Base-by-base conservation (phyloP, 2,797 vertebrate species). In the Chaetodon trifasciatus region DNA sequence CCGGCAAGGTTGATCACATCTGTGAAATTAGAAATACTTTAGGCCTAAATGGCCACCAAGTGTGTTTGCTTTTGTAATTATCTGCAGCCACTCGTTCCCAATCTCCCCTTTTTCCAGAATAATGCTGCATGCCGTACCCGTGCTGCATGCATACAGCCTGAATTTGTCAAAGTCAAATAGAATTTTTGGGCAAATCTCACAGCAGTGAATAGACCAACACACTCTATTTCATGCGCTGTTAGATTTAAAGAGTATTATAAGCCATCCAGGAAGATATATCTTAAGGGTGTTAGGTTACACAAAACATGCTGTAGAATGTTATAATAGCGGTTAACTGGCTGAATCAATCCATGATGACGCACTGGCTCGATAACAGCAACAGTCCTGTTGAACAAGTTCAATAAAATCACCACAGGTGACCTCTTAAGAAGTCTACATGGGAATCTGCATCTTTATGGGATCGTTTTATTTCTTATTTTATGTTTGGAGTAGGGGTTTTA, bases 1-100 rank as follows among this genome's bases (percentile, higher is more conserved):
- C 70, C 44, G 66, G 84, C 85, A 90, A 91, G 92, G 89, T 93
- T 93, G 92, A 91, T 93, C 92, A 89, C 92, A 86, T 89, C 91
- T 93, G 93, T 95, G 94, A 95, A 95, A 95, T 95, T 93, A 93
- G 91, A 92, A 93, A 92, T 90, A 89, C 87, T 93, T 87, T 86
- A 39, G 84, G 78, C 73, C 71, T 87, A 90, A 89, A 91, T 83
- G 88, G 84, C 86, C 86, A 87, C 83, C 80, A 75, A 90, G 86
- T 86, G 86, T 87, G 88, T 94, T 93, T 91, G 81, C 88, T 81
- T 91, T 91, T 90, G 91, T 89, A 92, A 93, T 93, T 86, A 92
- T 91, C 91, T 89, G 76, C 66, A 74, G 76, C 82, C 72, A 78
- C 73, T 87, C 76, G 47, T 82, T 86, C 76, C 74, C 28, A 50